Conservation (phyloP, 2,113 vertebrate genomes). For the Oryzias celebensis region DNA sequence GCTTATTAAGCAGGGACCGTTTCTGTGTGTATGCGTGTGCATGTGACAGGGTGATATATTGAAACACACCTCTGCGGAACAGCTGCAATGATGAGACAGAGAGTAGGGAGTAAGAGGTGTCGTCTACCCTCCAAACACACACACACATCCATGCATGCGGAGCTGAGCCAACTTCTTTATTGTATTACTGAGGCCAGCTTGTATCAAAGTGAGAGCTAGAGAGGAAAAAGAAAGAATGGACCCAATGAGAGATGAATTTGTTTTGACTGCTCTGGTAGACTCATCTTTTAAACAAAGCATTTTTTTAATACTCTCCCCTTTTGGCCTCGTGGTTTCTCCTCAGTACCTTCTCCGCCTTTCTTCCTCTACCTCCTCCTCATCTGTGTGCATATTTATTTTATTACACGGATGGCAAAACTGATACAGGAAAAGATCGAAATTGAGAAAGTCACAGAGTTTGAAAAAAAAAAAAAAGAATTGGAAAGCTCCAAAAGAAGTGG, state of each 20-base stretch:
- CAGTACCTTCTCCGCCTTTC: conserved; percentile 20
- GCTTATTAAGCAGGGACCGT: conserved; percentile 74
- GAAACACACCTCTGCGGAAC: conserved; percentile 76
- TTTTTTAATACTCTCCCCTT: conserved; percentile 17
- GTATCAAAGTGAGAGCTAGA: conserved; percentile 51
- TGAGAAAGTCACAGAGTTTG: conserved; percentile 31
- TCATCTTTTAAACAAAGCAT: conserved; percentile 71
- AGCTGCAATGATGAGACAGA: conserved; percentile 77
- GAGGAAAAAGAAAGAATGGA: conserved; percentile 26
- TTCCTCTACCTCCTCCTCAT: conserved; percentile 11
- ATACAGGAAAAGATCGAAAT: conserved; percentile 54
- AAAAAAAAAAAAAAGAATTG: conserved; percentile 32
- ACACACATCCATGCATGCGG: conserved; percentile 34
- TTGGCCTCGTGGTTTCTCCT: conserved; percentile 1
- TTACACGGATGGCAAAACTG: conserved; percentile 51
- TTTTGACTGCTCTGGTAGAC: conserved; percentile 70
- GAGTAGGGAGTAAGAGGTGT: conserved; percentile 73
- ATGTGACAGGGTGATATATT: conserved; percentile 75
- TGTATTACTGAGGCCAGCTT: conserved; percentile 69
- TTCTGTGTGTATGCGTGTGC: conserved; percentile 50
- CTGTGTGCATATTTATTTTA: conserved; percentile 49
- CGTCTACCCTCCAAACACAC: conserved; percentile 49
- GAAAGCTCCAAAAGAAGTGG: conserved; percentile 26
- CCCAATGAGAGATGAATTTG: conserved; percentile 69
- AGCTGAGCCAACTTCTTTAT: conserved; percentile 68